Percentiles rank a stretch among this genome's conserved stretches.
Conservation (phyloP, 2,888 invertebrate genomes). For the Thereva unica region DNA sequence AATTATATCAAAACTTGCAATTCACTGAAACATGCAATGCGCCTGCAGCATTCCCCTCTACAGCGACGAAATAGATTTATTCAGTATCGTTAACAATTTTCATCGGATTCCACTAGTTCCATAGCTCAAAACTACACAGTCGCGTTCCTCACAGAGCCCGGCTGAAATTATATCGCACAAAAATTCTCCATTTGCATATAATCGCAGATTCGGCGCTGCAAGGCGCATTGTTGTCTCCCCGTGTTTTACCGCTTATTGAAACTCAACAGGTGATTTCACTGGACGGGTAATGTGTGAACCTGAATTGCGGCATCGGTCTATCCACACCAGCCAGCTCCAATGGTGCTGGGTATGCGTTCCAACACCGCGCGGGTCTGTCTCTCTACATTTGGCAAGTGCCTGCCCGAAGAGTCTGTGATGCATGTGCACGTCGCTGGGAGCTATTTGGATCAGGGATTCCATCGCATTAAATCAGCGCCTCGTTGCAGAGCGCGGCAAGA, state of each 20-base stretch:
- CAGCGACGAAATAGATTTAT: no score
- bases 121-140: not conserved
- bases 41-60: no score
- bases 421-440: not conserved
- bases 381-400: not conserved
- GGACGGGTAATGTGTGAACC: not conserved
- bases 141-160: not conserved
- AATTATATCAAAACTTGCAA: no score
- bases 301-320: not conserved
- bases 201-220: slow-evolving; percentile 1
- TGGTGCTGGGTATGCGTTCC: no score
- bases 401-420: no score
- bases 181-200: slow-evolving; percentile 21
- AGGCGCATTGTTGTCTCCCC: slow-evolving; percentile 7
- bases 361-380: not conserved
- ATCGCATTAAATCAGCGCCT: not conserved
- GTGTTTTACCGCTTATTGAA: slow-evolving; percentile 8
- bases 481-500: slow-evolving; percentile 6
- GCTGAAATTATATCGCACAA: not conserved
- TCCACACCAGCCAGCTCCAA: not conserved
- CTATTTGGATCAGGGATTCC: slow-evolving; percentile 7
- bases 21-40: no score
- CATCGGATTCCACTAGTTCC: no score
- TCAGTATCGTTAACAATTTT: no score
- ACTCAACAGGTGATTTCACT: slow-evolving; percentile 13